Conservation (phyloP, 2,888 invertebrate species). For the Chalcosyrphus nemorum region DNA sequence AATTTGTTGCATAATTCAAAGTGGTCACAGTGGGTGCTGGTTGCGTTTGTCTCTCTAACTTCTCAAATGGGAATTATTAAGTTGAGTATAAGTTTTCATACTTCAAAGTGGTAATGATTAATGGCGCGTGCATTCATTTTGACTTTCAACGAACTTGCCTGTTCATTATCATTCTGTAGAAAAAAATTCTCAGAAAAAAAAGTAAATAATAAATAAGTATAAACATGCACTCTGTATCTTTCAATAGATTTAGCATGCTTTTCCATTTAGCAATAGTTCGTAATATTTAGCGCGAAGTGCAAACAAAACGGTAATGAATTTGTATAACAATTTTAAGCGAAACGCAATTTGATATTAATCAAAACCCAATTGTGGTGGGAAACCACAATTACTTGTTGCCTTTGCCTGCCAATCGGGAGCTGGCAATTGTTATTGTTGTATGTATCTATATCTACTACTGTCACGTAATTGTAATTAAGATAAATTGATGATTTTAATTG, state of each 20-base stretch:
- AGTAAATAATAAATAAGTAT: too few relatives aligned
- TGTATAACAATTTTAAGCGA: neutral
- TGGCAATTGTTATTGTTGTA: neutral
- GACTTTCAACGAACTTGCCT: neutral
- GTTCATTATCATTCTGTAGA: constrained; percentile 12
- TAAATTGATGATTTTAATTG: constrained; percentile 31
- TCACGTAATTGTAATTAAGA: constrained; percentile 25
- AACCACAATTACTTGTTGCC: neutral
- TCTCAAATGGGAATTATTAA: neutral
- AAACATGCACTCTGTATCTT: neutral
- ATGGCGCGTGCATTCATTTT: neutral
- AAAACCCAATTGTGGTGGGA: constrained; percentile 13
- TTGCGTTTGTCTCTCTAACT: neutral
- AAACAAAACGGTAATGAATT: neutral
- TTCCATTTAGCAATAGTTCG: neutral
- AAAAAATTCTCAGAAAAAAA: neutral
- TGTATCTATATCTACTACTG: neutral
- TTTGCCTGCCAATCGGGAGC: neutral
- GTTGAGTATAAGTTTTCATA: neutral
- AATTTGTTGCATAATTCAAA: constrained; percentile 19
- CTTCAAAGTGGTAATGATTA: neutral
- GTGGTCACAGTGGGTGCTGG: neutral
- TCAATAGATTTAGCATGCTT: neutral
- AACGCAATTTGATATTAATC: neutral
- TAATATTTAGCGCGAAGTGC: neutral